Evolutionary conservation across 2,888 invertebrate species (phyloP).

Genomic region (Cetonia aurata): DNA sequence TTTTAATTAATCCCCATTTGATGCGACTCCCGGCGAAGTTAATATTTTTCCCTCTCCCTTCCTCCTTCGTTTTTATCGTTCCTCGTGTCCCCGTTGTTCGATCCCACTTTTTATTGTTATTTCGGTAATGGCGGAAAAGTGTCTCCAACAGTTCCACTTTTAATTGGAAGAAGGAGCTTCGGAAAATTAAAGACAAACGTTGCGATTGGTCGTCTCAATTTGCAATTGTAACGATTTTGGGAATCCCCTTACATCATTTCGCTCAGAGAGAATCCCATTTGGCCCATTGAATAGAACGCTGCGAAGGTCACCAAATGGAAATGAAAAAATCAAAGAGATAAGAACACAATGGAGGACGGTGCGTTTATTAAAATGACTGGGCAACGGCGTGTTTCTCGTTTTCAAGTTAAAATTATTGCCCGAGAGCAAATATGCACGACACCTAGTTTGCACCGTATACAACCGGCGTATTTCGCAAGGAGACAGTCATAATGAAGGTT

Average conservation of each 20-base stretch:
- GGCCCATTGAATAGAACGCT: too few relatives aligned
- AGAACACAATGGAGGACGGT: not conserved
- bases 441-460: constrained; percentile 22
- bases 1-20: constrained; percentile 37
- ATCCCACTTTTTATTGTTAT: constrained; percentile 14
- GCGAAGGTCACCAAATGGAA: too few relatives aligned
- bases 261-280: too few relatives aligned
- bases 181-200: too few relatives aligned
- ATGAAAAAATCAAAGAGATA: not conserved
- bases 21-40: constrained; percentile 33
- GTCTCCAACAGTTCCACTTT: constrained; percentile 22
- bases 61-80: constrained; percentile 11
- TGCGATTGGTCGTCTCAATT: too few relatives aligned
- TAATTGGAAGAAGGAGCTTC: constrained; percentile 15
- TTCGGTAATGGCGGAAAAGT: constrained; percentile 2
- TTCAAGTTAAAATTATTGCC: constrained; percentile 29
- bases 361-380: too few relatives aligned
- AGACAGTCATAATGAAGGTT: constrained; percentile 29
- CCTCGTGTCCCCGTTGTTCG: not conserved
- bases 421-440: constrained; percentile 10
- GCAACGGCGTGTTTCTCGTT: constrained; percentile 12
- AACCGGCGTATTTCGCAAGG: constrained; percentile 22
- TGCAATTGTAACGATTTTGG: too few relatives aligned
- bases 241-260: too few relatives aligned
- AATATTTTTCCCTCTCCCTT: constrained; percentile 30